Evolutionary conservation across 1,140 invertebrate genomes (phyloP), one percentile per base, ranked within the genome.

Genomic region (Microplitis demolitor): DNA sequence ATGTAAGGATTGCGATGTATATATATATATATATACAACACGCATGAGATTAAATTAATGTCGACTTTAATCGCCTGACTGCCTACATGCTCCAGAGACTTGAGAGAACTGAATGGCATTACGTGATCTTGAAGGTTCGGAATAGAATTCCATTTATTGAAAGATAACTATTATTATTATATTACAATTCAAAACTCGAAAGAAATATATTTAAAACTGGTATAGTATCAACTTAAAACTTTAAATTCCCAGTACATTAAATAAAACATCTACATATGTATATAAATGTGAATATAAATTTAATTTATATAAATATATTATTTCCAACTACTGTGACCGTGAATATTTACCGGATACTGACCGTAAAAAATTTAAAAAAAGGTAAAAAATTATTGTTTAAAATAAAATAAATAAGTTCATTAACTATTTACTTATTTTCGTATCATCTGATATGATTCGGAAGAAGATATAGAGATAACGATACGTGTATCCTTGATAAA

Each of bases 141-240:
- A 58, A 58, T 58, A 58, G 56, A 58, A 58, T 58, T 58, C 24
- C 56, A 58, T 58, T 58, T 58, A 58, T 58, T 24, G 16, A 24
- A 58, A 58, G 14, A 58, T 58, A 24, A 24, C n/a, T 14, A 16
- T 14, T 16, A 54, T 14, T 16, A 16, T 24, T 24, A 24, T 58
- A 11, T 58, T 9, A 58, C 31, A 54, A n/a, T 54, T 54, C 53
- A 54, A 54, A 54, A 54, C 13, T 54, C 53, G 5, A 5, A 24
- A 24, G n/a, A 14, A 54, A n/a, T 54, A 54, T 54, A 14, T 45
- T 11, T 45, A 54, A 54, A 54, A 54, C 53, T 6, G 16, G 16
- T 54, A 14, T 54, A 3, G 16, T 14, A 8, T 3, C 5, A 54
- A n/a, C n/a, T n/a, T 54, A 14, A 54, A 5, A 13, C 5, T 14